Conservation (phyloP, 2,888 invertebrate genomes). For the Acronicta psi region DNA sequence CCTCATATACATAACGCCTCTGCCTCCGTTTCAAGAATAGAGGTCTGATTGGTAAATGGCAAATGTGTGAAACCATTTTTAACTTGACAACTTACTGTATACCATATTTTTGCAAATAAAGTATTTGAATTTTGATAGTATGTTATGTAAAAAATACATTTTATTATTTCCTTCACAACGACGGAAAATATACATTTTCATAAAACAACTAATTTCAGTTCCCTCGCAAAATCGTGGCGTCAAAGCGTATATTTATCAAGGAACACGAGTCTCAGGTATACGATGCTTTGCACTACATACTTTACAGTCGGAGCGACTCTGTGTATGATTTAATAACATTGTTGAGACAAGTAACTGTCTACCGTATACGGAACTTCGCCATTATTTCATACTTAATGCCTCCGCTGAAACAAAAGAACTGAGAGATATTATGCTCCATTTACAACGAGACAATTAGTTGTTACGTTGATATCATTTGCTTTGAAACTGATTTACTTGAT, state of each 20-base stretch:
- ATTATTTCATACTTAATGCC: slow-evolving; percentile 64
- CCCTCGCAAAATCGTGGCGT: slow-evolving; percentile 33
- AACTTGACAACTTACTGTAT: too few relatives aligned
- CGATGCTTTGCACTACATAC: slow-evolving; percentile 50
- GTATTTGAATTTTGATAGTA: too few relatives aligned
- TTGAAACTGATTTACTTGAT: slow-evolving; percentile 47
- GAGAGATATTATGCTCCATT: slow-evolving; percentile 40
- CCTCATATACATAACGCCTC: too few relatives aligned
- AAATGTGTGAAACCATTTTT: too few relatives aligned
- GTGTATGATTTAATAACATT: slow-evolving; percentile 65
- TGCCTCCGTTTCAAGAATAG: too few relatives aligned
- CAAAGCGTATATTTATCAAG: slow-evolving; percentile 49
- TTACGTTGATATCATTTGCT: slow-evolving; percentile 42
- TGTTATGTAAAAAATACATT: too few relatives aligned
- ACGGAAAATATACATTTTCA: slow-evolving; percentile 12
- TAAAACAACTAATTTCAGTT: slow-evolving; percentile 32
- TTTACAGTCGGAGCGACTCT: slow-evolving; percentile 53
- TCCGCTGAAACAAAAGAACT: slow-evolving; percentile 53
- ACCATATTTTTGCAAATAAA: too few relatives aligned
- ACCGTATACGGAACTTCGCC: slow-evolving; percentile 54
- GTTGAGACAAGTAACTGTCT: slow-evolving; percentile 62
- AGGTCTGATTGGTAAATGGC: too few relatives aligned
- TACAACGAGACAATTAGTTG: slow-evolving; percentile 45
- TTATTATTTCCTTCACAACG: not conserved
- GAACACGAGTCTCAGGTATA: slow-evolving; percentile 26